Base-by-base conservation (phyloP, 1,140 invertebrate species). In the Drosophila mayri region DNA sequence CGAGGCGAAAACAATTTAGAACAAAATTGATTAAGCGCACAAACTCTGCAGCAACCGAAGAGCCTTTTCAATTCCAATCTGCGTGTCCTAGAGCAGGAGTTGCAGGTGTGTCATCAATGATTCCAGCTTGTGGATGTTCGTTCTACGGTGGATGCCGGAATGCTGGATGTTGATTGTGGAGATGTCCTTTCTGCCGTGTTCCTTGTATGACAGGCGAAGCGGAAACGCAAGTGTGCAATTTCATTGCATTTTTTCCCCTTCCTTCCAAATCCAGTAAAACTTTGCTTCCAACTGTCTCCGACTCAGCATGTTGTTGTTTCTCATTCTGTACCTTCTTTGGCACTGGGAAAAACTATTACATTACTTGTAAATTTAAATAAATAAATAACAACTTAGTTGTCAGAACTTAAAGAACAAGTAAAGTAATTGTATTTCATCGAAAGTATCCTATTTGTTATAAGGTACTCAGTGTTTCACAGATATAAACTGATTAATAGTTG, bases 141-240 rank as follows among this genome's bases (percentile, higher is more conserved):
- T 14, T 22, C 50, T 37, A 52, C 50, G 30, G 32, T 37, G 32
- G 8, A 54, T 54, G 50, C 32, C 50, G 22, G 50, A 54, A 54
- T 68, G 55, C 52, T 66, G 43, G 25, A 68, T 25, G 37, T 32
- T 28, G 12, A 16, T 46, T 59, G 43, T 52, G 35, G 38, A 52
- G 46, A 30, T 65, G 37, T 81, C 47, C 49, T 62, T 65, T 57
- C 63, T 58, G 37, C 41, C 50, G 46, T 76, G 43, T 49, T 65
- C 50, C 47, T 41, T 43, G 71, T 49, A 74, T 83, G 80, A 63
- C 77, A 84, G 63, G 62, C 66, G 70, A 82, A 81, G 77, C 78
- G 74, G 78, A 88, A 88, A 90, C 85, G 66, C 74, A 90, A 81
- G 85, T 90, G 77, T 90, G 85, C 85, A 90, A 90, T 90, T 90